Conservation (phyloP, 2,113 vertebrate species). For the Columba livia region DNA sequence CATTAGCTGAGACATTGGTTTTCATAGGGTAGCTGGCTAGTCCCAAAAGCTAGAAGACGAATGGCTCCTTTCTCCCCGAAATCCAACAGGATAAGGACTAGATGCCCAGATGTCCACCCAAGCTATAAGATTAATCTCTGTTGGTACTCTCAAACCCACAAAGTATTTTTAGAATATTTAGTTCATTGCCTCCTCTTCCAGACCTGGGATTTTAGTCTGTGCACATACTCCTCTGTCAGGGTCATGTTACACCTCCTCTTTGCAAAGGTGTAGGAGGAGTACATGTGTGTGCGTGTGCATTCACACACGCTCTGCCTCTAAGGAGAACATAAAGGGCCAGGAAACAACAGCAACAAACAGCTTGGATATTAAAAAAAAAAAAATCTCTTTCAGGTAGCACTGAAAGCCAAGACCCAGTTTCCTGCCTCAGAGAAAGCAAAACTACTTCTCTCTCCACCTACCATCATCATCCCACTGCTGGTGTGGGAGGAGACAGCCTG, state of each 20-base stretch:
- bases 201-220: not conserved
- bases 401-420: not conserved
- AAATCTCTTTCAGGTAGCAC: not conserved
- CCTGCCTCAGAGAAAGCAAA: not conserved
- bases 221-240: not conserved
- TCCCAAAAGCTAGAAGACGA: not conserved
- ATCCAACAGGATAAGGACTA: not conserved
- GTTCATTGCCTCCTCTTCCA: not conserved
- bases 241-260: not conserved
- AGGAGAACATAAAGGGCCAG: not conserved
- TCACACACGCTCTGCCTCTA: not conserved
- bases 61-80: not conserved
- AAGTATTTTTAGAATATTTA: not conserved
- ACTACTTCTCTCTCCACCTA: not conserved
- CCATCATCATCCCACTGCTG: not conserved
- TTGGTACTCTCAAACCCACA: not conserved
- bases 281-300: fast-evolving
- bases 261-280: not conserved
- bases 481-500: not conserved
- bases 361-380: no score
- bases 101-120: not conserved
- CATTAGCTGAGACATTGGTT: not conserved
- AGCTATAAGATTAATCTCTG: not conserved
- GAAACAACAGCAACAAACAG: not conserved
- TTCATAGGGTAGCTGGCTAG: not conserved